Evolutionary conservation across 2,888 invertebrate species (phyloP).

Genomic region (Leucania comma): DNA sequence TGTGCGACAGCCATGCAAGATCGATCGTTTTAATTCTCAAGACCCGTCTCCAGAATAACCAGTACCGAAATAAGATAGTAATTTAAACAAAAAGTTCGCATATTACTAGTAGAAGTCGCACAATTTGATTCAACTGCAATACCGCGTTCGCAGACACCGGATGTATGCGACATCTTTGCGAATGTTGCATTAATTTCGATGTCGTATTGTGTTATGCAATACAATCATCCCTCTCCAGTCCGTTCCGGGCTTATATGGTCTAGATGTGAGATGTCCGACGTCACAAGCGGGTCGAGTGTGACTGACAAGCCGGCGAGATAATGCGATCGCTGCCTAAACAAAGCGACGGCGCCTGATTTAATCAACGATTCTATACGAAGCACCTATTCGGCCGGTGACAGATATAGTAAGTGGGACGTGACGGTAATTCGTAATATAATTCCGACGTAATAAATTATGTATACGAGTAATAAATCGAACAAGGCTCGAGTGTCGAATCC

Average conservation of each 20-base stretch:
- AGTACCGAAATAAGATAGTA: constrained; percentile 27
- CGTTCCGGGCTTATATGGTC: constrained; percentile 63
- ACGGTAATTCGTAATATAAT: constrained; percentile 75
- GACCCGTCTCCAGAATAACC: constrained; percentile 16
- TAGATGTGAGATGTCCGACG: constrained; percentile 68
- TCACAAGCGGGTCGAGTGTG: constrained; percentile 78
- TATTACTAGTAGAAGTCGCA: constrained; percentile 9
- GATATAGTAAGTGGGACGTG: constrained; percentile 75
- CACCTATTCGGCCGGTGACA: constrained; percentile 73
- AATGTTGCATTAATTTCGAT: constrained; percentile 62
- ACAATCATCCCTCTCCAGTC: constrained; percentile 67
- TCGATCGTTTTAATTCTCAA: constrained; percentile 12
- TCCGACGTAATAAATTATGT: constrained; percentile 76
- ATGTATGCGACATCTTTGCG: constrained; percentile 60
- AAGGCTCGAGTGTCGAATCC: constrained; percentile 72
- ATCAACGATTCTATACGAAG: constrained; percentile 79
- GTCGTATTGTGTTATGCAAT: constrained; percentile 65
- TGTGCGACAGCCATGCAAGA: constrained; percentile 11
- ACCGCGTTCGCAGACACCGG: constrained; percentile 46
- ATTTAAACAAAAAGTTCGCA: constrained; percentile 19
- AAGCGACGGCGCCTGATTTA: constrained; percentile 78
- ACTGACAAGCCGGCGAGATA: constrained; percentile 79
- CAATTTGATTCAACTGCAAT: constrained; percentile 46
- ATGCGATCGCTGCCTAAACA: constrained; percentile 75
- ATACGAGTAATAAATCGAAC: constrained; percentile 79